Conservation (phyloP, 2,888 invertebrate species). For the Antheraea yamamai region DNA sequence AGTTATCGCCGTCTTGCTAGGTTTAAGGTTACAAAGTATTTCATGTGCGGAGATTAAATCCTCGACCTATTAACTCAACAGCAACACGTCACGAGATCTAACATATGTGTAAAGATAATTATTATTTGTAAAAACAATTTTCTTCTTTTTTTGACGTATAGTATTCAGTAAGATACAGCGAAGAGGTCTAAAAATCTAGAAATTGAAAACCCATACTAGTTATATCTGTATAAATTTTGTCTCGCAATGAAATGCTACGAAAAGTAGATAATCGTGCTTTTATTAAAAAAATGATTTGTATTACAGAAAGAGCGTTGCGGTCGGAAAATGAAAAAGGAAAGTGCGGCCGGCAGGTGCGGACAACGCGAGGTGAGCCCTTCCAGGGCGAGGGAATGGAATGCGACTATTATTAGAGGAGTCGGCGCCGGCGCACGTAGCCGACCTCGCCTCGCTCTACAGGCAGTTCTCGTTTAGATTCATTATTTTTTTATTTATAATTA, state of each 20-base stretch:
- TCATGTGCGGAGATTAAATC: too few species aligned
- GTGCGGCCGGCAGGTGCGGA: constrained; percentile 69
- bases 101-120: too few species aligned
- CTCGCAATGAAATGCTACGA: not conserved
- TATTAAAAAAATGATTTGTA: not conserved
- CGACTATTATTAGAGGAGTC: constrained; percentile 74
- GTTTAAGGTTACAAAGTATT: too few species aligned
- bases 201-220: too few species aligned
- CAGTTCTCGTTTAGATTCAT: constrained; percentile 22
- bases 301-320: constrained; percentile 27
- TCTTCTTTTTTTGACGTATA: too few species aligned
- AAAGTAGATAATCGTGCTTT: not conserved
- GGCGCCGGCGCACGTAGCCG: constrained; percentile 67
- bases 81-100: too few species aligned
- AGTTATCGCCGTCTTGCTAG: too few species aligned
- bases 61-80: too few species aligned
- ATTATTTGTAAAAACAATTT: too few species aligned
- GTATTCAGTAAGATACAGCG: too few species aligned
- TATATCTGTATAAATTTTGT: not conserved
- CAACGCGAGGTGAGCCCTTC: constrained; percentile 54
- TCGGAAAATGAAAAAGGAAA: constrained; percentile 72
- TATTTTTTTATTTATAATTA: not conserved
- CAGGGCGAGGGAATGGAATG: constrained; percentile 64
- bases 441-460: constrained; percentile 53
- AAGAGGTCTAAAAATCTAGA: too few species aligned